A percentile compares a stretch with the other conserved stretches of the same genome.
phyloP scores from a whole-genome alignment of 2,888 invertebrate species.

The Sesamia inferens region DNA sequence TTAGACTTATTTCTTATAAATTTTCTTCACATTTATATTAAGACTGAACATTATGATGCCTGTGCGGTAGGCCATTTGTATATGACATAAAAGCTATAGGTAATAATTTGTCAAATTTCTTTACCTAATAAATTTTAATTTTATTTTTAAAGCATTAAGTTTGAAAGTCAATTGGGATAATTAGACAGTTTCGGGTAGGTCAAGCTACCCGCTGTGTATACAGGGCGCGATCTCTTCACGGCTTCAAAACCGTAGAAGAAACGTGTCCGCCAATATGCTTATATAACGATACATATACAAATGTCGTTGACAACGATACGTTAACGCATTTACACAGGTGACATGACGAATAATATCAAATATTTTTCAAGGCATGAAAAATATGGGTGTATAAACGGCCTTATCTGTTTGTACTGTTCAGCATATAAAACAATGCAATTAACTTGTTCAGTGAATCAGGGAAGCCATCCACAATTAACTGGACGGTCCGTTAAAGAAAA shows the following conservation, averaged over 20 bases:
- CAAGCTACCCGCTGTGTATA: background rate
- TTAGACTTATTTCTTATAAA: conserved; percentile 7
- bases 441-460: conserved; percentile 10
- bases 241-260: background rate
- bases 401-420: background rate
- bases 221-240: background rate
- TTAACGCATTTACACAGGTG: background rate
- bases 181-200: too few species aligned
- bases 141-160: too few species aligned
- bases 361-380: background rate
- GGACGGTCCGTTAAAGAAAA: conserved; percentile 5
- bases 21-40: background rate
- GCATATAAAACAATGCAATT: conserved; percentile 15
- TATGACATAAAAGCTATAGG: too few species aligned
- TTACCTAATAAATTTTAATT: too few species aligned
- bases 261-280: background rate
- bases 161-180: too few species aligned
- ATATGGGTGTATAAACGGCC: background rate
- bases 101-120: too few species aligned
- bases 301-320: too few species aligned
- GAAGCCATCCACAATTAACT: background rate
- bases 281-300: background rate
- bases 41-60: background rate
- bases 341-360: background rate
- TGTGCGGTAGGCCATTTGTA: background rate